Evolutionary conservation across 2,113 vertebrate genomes (phyloP).

Genomic region (Bettongia penicillata): DNA sequence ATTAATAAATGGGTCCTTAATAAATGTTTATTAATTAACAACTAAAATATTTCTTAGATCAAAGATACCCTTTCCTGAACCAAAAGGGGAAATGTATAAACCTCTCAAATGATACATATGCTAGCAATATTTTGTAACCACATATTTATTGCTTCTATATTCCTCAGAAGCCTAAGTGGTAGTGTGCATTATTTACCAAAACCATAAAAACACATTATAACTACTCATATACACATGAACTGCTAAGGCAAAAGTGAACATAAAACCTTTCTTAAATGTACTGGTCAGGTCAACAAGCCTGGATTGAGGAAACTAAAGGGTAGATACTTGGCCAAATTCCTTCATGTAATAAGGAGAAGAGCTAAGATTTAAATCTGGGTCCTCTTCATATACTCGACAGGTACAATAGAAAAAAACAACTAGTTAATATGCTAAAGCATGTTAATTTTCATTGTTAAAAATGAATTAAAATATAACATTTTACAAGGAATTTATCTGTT

Average conservation of each 20-base stretch:
- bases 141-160: neutral
- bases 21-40: slow-evolving; percentile 32
- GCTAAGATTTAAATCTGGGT: too few relatives aligned
- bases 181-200: neutral
- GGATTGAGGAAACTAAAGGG: too few relatives aligned
- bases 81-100: slow-evolving; percentile 47
- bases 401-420: too few relatives aligned
- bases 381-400: too few relatives aligned
- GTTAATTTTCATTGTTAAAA: slow-evolving; percentile 62
- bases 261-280: slow-evolving; percentile 29
- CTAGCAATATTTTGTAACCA: neutral
- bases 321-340: too few relatives aligned
- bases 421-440: too few relatives aligned
- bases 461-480: slow-evolving; percentile 42
- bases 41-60: slow-evolving; percentile 47
- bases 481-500: slow-evolving; percentile 53
- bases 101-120: slow-evolving; percentile 15
- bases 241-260: slow-evolving; percentile 33
- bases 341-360: too few relatives aligned
- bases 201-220: slow-evolving; percentile 37
- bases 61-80: slow-evolving; percentile 41
- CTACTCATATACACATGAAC: neutral
- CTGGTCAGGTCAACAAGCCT: neutral
- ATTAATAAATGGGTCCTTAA: neutral
- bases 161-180: neutral